phyloP scores from a whole-genome alignment of 1,140 invertebrate species.

The Cydia pomonella region DNA sequence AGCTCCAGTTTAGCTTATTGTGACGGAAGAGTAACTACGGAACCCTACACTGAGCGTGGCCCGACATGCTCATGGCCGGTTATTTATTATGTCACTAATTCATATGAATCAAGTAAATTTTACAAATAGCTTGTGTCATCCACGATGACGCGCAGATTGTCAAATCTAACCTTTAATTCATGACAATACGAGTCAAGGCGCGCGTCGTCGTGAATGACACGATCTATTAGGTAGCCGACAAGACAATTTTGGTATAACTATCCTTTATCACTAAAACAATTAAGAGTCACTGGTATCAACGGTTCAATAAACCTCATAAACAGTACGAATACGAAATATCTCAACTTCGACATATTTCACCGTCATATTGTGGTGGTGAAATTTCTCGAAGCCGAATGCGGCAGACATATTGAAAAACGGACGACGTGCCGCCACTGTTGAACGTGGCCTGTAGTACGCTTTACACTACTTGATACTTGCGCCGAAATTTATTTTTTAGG shows the following conservation, averaged over 20 bases:
- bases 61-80: too few species aligned
- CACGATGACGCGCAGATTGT: too few species aligned
- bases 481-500: background rate
- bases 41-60: too few species aligned
- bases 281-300: background rate
- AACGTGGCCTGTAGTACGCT: background rate
- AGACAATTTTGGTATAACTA: background rate
- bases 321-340: background rate
- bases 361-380: background rate
- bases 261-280: background rate
- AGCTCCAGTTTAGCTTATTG: too few species aligned
- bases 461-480: constrained; percentile 1
- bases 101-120: too few species aligned
- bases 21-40: too few species aligned
- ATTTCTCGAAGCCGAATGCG: constrained; percentile 9
- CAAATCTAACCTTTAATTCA: too few species aligned
- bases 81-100: too few species aligned
- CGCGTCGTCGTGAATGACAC: too few species aligned
- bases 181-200: too few species aligned
- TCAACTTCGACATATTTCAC: background rate
- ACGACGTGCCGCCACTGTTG: constrained; percentile 13
- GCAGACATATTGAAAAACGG: constrained; percentile 31
- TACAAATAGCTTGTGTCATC: too few species aligned
- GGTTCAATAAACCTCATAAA: background rate
- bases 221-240: background rate